These are phyloP conservation scores for Zaprionus camerounensis DNA, from an alignment of 1,140 invertebrate genomes.

Conservation along the genomic window DNA sequence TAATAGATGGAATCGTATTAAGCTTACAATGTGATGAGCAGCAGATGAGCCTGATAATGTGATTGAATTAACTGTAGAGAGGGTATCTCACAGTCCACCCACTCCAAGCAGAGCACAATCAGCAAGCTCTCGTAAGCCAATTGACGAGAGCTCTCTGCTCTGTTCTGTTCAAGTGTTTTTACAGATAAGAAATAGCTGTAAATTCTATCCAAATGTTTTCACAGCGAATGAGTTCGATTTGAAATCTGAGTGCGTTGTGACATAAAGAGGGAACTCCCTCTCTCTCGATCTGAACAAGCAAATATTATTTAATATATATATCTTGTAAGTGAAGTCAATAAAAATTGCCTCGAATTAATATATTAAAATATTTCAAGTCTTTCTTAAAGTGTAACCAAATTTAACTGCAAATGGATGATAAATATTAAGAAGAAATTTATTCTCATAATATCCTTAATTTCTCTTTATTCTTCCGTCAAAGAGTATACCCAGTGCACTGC, in stretches of 20 bases:
- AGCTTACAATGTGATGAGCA: not conserved
- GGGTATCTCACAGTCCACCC: not conserved
- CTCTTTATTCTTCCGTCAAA: no score
- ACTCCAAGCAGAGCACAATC: not conserved
- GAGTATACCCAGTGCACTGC: not conserved
- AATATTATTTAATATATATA: slow-evolving; percentile 5
- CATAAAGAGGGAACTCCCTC: not conserved
- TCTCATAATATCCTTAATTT: no score
- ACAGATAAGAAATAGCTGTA: slow-evolving; percentile 30
- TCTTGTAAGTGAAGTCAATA: not conserved
- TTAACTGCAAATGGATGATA: no score
- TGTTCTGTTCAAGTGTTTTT: slow-evolving; percentile 20
- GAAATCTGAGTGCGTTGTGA: not conserved
- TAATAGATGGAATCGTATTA: not conserved
- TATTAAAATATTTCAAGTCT: no score
- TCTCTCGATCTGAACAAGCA: not conserved
- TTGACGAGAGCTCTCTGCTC: slow-evolving; percentile 8
- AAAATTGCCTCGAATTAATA: not conserved
- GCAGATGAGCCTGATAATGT: not conserved
- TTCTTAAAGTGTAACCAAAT: no score
- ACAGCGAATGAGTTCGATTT: slow-evolving; percentile 19
- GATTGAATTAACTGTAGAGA: not conserved
- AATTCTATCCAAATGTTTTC: slow-evolving; percentile 13
- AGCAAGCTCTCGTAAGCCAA: not conserved
- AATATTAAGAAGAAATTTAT: no score